Conservation (phyloP, 2,888 invertebrate species). For the Hirtodrosophila cameraria region DNA sequence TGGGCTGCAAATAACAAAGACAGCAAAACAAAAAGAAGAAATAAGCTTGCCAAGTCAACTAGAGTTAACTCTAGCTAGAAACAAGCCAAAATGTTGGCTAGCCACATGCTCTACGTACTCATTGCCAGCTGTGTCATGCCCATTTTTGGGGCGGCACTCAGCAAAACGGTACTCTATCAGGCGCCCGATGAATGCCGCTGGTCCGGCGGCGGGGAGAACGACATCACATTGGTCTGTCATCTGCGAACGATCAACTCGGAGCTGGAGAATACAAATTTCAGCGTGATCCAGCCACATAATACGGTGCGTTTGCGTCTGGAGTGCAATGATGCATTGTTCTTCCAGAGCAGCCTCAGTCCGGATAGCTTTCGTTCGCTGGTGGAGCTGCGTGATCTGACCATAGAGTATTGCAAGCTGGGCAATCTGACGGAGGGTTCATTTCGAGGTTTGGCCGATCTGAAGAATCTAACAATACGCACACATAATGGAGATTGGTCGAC, state of each 20-base stretch:
- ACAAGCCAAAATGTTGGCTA: conserved; percentile 60
- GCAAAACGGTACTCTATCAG: conserved; percentile 87
- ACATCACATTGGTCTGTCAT: conserved; percentile 91
- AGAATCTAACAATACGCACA: conserved; percentile 93
- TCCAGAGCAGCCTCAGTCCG: conserved; percentile 91
- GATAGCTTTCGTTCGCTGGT: conserved; percentile 92
- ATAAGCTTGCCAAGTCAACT: conserved; percentile 7
- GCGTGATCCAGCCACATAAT: conserved; percentile 93
- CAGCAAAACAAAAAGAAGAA: conserved; percentile 22
- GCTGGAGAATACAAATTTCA: conserved; percentile 94
- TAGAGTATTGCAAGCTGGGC: conserved; percentile 94
- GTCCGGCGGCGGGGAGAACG: conserved; percentile 84
- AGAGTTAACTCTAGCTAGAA: conserved; percentile 32
- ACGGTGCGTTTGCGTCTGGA: conserved; percentile 91
- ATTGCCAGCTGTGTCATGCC: conserved; percentile 82
- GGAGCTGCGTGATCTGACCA: conserved; percentile 90
- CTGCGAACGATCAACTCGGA: conserved; percentile 94
- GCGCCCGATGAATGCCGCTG: conserved; percentile 92
- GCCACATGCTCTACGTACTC: conserved; percentile 80
- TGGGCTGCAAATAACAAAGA: conserved; percentile 63
- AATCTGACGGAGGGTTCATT: conserved; percentile 93
- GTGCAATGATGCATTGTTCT: conserved; percentile 92
- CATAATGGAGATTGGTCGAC: conserved; percentile 94
- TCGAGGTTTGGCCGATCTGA: conserved; percentile 91
- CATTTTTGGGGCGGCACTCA: conserved; percentile 83